Evolutionary conservation across 2,797 vertebrate species (phyloP).

Genomic region (Trachops cirrhosus): DNA sequence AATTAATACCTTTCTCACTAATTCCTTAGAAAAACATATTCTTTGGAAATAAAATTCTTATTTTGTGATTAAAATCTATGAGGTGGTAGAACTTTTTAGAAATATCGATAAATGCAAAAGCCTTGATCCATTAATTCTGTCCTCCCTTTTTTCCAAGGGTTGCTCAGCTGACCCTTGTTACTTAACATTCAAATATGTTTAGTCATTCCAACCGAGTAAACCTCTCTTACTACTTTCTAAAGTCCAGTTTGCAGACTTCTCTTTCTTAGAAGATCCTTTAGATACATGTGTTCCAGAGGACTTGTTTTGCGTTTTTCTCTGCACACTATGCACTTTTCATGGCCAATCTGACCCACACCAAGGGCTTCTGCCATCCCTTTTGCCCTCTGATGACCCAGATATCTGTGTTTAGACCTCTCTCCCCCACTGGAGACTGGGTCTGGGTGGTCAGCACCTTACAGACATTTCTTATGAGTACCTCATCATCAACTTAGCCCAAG

Average conservation of each 20-base stretch:
- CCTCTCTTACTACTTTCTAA: not conserved
- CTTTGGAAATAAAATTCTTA: conserved; percentile 18
- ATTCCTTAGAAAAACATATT: not conserved
- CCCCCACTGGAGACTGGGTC: not conserved
- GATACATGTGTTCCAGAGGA: not conserved
- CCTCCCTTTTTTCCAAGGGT: not conserved
- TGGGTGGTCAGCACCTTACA: not conserved
- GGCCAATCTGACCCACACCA: not conserved
- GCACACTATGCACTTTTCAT: not conserved
- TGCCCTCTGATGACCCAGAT: not conserved
- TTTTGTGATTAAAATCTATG: not conserved
- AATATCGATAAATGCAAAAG: not conserved
- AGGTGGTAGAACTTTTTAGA: not conserved
- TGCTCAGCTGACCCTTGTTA: not conserved
- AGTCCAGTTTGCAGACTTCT: not conserved
- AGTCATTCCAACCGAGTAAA: not conserved
- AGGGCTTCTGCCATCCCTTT: not conserved
- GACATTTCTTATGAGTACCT: not conserved
- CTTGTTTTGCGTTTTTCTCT: not conserved
- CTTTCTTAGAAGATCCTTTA: not conserved
- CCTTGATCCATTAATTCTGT: not conserved
- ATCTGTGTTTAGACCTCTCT: not conserved
- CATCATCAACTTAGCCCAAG: not conserved
- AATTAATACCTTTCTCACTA: not conserved
- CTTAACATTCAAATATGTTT: not conserved